Conservation (phyloP, 2,888 invertebrate genomes). For the Acleris holmiana region DNA sequence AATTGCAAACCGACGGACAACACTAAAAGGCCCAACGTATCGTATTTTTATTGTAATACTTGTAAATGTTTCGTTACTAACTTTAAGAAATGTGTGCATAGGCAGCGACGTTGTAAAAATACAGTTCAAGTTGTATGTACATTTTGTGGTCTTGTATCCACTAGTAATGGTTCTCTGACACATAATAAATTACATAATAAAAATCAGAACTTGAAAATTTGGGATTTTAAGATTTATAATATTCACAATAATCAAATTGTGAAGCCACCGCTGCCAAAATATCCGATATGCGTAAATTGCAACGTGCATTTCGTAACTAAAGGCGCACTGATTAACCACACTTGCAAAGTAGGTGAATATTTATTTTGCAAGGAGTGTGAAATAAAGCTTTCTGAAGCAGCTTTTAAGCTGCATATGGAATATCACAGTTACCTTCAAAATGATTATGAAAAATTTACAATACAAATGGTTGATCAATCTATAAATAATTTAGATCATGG, state of each 20-base stretch:
- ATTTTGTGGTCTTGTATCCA: constrained; percentile 62
- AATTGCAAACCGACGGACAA: neutral
- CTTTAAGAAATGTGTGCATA: constrained; percentile 48
- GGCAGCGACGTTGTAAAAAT: constrained; percentile 50
- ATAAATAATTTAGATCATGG: constrained; percentile 6
- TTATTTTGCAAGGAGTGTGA: constrained; percentile 59
- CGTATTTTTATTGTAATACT: constrained; percentile 51
- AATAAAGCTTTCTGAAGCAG: constrained; percentile 55
- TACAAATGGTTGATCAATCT: constrained; percentile 17
- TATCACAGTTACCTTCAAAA: constrained; percentile 60
- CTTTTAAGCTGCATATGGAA: constrained; percentile 61
- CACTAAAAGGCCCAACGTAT: constrained; percentile 40
- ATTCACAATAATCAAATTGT: constrained; percentile 53
- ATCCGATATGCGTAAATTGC: constrained; percentile 60
- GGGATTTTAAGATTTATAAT: constrained; percentile 62
- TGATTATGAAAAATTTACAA: constrained; percentile 11
- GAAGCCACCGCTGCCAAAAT: constrained; percentile 61
- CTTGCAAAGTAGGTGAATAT: constrained; percentile 54
- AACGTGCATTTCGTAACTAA: constrained; percentile 58
- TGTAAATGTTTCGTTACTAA: constrained; percentile 60
- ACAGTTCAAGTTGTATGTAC: constrained; percentile 53
- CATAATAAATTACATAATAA: constrained; percentile 57
- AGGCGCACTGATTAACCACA: constrained; percentile 49
- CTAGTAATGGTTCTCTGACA: constrained; percentile 45
- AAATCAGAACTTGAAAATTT: constrained; percentile 51